Percentiles rank a stretch among this genome's conserved stretches.
phyloP scores from a whole-genome alignment of 1,140 invertebrate genomes.

The Coenobita brevimanus region DNA sequence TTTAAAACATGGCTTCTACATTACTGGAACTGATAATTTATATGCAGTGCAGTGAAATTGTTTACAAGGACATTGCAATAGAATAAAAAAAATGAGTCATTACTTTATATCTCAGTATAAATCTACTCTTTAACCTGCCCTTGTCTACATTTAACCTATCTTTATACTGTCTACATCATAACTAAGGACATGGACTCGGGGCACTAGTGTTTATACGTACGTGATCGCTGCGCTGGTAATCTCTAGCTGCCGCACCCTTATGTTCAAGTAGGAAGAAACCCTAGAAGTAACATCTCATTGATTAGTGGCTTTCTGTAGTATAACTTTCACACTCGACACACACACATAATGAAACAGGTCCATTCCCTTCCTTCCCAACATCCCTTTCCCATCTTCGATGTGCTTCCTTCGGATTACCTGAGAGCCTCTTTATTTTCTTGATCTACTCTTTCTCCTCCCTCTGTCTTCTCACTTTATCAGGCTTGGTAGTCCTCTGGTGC shows the following conservation, averaged over 20 bases:
- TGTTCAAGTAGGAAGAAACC: slow-evolving; percentile 70
- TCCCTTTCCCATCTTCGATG: not conserved
- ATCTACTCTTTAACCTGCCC: too few relatives aligned
- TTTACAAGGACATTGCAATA: too few relatives aligned
- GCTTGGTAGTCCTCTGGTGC: not conserved
- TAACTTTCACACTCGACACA: slow-evolving; percentile 69
- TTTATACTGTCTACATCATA: too few relatives aligned
- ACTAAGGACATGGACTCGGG: slow-evolving; percentile 52
- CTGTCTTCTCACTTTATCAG: not conserved
- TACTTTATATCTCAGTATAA: too few relatives aligned
- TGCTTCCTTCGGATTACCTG: slow-evolving; percentile 1
- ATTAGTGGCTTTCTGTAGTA: slow-evolving; percentile 76
- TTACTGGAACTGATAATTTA: too few relatives aligned
- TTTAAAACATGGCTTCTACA: too few relatives aligned
- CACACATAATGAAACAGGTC: slow-evolving; percentile 52
- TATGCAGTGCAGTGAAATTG: too few relatives aligned
- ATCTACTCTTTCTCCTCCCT: slow-evolving; percentile 1
- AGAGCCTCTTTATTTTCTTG: slow-evolving; percentile 30
- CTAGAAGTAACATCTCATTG: slow-evolving; percentile 78
- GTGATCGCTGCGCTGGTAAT: slow-evolving; percentile 23
- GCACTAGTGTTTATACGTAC: slow-evolving; percentile 30
- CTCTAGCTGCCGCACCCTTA: slow-evolving; percentile 48
- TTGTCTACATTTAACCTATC: too few relatives aligned
- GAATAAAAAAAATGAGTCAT: too few relatives aligned
- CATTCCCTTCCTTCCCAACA: not conserved